Evolutionary conservation across 2,797 vertebrate genomes (phyloP).

Genomic region (Darevskia mixta): DNA sequence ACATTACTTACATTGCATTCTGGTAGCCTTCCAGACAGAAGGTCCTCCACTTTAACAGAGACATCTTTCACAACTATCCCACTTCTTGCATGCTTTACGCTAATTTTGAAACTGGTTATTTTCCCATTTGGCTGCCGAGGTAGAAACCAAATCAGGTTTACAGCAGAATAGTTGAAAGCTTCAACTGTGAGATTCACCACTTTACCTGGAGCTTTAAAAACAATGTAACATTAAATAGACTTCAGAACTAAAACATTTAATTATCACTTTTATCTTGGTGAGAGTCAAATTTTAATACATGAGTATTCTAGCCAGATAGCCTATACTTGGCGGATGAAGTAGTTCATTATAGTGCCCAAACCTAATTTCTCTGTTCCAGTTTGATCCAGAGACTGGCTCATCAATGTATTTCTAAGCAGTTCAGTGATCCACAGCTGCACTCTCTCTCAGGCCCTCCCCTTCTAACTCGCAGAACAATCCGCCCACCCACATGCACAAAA

Average conservation of each 20-base stretch:
- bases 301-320: neutral
- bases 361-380: neutral
- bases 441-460: neutral
- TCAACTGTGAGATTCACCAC: slow-evolving; percentile 94
- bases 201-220: slow-evolving; percentile 90
- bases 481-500: neutral
- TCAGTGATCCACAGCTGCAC: neutral
- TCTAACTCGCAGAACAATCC: neutral
- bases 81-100: slow-evolving; percentile 90
- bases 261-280: neutral
- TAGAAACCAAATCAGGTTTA: slow-evolving; percentile 93
- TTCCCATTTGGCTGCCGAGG: slow-evolving; percentile 94
- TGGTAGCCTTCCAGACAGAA: slow-evolving; percentile 90
- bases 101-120: slow-evolving; percentile 95
- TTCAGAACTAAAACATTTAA: neutral
- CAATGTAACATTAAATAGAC: slow-evolving; percentile 8
- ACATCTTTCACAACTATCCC: slow-evolving; percentile 86
- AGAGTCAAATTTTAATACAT: neutral
- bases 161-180: slow-evolving; percentile 89
- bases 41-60: slow-evolving; percentile 91
- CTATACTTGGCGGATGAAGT: neutral
- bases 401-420: neutral
- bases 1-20: slow-evolving; percentile 90
- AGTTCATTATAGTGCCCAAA: neutral
- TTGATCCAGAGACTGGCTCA: neutral